Conservation (phyloP, 2,888 invertebrate species). For the Leptarthrus brevirostris region DNA sequence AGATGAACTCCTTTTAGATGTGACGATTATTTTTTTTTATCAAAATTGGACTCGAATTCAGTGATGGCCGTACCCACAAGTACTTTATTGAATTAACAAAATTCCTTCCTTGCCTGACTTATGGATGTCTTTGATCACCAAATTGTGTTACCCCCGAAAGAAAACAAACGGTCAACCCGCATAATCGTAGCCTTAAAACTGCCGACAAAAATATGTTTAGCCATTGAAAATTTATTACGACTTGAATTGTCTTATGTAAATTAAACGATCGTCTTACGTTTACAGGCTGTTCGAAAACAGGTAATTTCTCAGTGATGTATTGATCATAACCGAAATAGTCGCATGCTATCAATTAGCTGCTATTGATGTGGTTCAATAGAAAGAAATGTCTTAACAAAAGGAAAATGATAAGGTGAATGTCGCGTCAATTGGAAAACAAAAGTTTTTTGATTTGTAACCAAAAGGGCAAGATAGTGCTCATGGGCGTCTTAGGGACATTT, state of each 20-base stretch:
- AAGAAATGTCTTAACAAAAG: no score
- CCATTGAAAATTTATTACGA: slow-evolving; percentile 33
- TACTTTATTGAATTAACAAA: slow-evolving; percentile 24
- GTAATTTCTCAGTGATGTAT: slow-evolving; percentile 13
- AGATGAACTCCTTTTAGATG: slow-evolving; percentile 12
- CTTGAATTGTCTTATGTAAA: slow-evolving; percentile 44
- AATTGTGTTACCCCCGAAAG: not conserved
- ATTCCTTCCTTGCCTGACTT: slow-evolving; percentile 8
- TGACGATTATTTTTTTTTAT: slow-evolving; percentile 14
- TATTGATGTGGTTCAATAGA: not conserved
- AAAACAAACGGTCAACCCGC: slow-evolving; percentile 23
- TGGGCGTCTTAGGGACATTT: no score
- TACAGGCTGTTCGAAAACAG: slow-evolving; percentile 13
- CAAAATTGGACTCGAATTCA: not conserved
- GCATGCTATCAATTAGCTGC: not conserved
- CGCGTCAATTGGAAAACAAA: no score
- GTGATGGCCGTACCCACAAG: not conserved
- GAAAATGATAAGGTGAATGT: no score
- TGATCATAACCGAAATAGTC: slow-evolving; percentile 26
- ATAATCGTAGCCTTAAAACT: slow-evolving; percentile 35
- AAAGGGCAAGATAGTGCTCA: no score
- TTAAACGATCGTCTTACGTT: slow-evolving; percentile 14
- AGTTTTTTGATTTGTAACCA: no score
- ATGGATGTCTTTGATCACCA: slow-evolving; percentile 6
- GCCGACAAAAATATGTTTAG: slow-evolving; percentile 45